Evolutionary conservation across 2,113 vertebrate genomes (phyloP).

Genomic region (Amphilophus citrinellus): DNA sequence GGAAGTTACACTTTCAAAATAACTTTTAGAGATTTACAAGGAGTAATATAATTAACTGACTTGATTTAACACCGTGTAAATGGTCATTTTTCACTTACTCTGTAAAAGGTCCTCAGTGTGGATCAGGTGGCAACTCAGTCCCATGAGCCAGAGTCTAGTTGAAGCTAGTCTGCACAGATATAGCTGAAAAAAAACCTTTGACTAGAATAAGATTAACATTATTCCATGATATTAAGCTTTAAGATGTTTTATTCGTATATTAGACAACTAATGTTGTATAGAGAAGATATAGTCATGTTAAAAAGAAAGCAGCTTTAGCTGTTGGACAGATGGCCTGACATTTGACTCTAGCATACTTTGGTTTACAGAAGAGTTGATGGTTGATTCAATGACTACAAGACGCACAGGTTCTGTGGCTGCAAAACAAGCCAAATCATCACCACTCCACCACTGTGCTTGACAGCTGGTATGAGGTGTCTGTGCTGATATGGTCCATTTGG

Average conservation of each 20-base stretch:
- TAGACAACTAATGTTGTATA: no score
- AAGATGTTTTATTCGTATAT: background rate
- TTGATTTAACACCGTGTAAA: slow-evolving; percentile 52
- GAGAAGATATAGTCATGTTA: no score
- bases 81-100: slow-evolving; percentile 29
- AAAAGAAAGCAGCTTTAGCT: no score
- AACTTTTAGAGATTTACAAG: slow-evolving; percentile 65
- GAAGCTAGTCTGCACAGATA: background rate
- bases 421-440: no score
- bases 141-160: background rate
- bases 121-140: slow-evolving; percentile 17
- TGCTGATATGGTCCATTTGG: no score
- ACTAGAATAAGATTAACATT: background rate
- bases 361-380: no score
- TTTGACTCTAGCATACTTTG: no score
- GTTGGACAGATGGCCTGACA: no score
- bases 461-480: no score
- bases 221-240: background rate
- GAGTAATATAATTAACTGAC: slow-evolving; percentile 49
- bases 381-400: no score
- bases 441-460: no score
- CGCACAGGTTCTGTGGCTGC: no score
- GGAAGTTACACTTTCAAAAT: slow-evolving; percentile 40
- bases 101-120: slow-evolving; percentile 13
- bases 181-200: background rate